Evolutionary conservation across 2,113 vertebrate species (phyloP).

Genomic region (Prinia subflava): DNA sequence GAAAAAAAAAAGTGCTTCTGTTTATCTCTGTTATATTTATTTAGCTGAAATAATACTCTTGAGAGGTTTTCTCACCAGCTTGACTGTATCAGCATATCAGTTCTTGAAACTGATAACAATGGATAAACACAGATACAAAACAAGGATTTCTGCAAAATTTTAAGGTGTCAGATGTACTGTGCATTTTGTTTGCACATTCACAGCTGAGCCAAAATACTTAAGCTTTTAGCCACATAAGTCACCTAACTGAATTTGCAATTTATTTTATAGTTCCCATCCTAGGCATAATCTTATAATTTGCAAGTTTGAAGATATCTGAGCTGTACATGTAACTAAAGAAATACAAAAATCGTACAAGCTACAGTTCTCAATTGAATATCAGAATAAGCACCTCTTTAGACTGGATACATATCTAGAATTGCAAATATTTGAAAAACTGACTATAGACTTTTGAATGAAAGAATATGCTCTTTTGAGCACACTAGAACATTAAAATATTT

Average conservation of each 20-base stretch:
- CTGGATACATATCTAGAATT: background rate
- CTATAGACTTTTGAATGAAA: background rate
- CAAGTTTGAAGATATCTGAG: background rate
- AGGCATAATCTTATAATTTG: background rate
- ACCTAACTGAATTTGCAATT: background rate
- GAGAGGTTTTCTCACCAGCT: background rate
- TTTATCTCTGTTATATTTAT: background rate
- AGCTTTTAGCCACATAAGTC: background rate
- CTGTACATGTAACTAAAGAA: background rate
- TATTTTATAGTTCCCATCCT: background rate
- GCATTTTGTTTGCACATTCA: background rate
- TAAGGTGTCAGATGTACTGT: background rate
- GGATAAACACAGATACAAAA: background rate
- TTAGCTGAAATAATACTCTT: background rate
- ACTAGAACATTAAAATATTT: background rate
- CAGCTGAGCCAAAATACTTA: background rate
- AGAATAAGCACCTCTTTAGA: background rate
- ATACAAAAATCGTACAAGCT: background rate
- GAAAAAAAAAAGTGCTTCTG: background rate
- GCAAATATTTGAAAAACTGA: background rate
- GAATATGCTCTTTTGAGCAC: background rate
- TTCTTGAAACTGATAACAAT: background rate
- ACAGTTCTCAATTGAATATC: background rate
- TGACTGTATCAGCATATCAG: background rate
- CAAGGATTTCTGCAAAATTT: background rate